These are phyloP conservation scores for Protophormia terraenovae DNA, from an alignment of 2,888 invertebrate genomes.

Conservation along the genomic window DNA sequence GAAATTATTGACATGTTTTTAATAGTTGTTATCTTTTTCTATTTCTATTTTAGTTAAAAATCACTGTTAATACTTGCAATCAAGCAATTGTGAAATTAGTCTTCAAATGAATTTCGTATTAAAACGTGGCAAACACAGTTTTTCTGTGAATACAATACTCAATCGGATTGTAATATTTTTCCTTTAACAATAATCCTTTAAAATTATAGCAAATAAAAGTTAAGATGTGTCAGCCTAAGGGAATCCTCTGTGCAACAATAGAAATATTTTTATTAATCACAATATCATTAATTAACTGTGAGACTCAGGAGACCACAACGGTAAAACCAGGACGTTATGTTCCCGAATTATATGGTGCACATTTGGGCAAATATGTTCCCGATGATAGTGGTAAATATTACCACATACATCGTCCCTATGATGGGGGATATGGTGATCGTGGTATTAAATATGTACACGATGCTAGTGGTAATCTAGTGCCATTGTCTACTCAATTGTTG, in stretches of 20 bases:
- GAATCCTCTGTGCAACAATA: not conserved
- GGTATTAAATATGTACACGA: constrained; percentile 79
- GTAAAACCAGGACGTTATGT: constrained; percentile 73
- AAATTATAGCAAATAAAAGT: not conserved
- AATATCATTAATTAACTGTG: not conserved
- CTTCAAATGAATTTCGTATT: constrained; percentile 48
- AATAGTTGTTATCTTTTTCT: constrained; percentile 35
- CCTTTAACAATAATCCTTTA: not conserved
- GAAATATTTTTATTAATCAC: not conserved
- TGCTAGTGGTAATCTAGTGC: constrained; percentile 69
- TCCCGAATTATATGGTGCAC: constrained; percentile 76
- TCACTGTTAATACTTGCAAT: constrained; percentile 22
- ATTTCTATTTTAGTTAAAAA: not conserved
- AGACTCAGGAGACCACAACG: constrained; percentile 35
- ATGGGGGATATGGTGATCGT: constrained; percentile 82
- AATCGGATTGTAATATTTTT: not conserved
- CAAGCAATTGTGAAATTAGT: constrained; percentile 56
- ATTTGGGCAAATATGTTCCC: constrained; percentile 83
- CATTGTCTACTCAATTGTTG: constrained; percentile 61
- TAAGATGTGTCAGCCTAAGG: constrained; percentile 21
- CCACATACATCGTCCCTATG: constrained; percentile 82
- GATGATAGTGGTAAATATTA: constrained; percentile 83
- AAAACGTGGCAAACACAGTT: constrained; percentile 28
- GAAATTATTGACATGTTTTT: constrained; percentile 64
- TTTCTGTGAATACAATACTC: constrained; percentile 26